phyloP scores from a whole-genome alignment of 2,888 invertebrate species.

The Orthosia cruda region DNA sequence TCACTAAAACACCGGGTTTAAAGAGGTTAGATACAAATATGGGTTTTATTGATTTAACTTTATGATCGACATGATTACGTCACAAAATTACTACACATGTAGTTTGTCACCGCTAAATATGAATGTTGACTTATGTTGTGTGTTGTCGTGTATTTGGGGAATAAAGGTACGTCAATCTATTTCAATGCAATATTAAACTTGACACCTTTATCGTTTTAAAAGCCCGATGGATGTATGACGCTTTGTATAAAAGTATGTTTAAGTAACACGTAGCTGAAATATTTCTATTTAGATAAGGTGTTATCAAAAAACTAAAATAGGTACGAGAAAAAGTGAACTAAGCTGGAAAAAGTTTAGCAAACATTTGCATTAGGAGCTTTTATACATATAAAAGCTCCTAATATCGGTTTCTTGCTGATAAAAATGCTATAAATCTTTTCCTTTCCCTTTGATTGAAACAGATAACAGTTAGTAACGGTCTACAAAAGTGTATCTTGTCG shows the following conservation, averaged over 20 bases:
- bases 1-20: background rate
- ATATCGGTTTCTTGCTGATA: conserved; percentile 53
- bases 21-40: background rate
- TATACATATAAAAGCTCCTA: conserved; percentile 35
- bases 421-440: conserved; percentile 61
- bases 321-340: conserved; percentile 1
- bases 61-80: background rate
- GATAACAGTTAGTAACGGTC: conserved; percentile 57
- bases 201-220: background rate
- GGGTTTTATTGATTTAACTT: background rate
- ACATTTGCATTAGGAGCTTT: background rate
- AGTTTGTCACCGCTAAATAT: background rate
- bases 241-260: background rate
- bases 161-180: background rate
- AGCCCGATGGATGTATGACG: background rate
- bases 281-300: background rate
- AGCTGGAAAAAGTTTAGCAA: conserved; percentile 27
- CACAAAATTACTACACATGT: background rate
- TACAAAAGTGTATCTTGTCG: conserved; percentile 49
- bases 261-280: background rate
- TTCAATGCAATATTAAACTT: background rate
- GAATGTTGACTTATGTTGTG: background rate
- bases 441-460: conserved; percentile 58
- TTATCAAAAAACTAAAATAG: background rate
- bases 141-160: background rate